These are phyloP conservation scores for Drosophila kanapiae DNA, from an alignment of 1,140 invertebrate genomes.

Conservation along the genomic window DNA sequence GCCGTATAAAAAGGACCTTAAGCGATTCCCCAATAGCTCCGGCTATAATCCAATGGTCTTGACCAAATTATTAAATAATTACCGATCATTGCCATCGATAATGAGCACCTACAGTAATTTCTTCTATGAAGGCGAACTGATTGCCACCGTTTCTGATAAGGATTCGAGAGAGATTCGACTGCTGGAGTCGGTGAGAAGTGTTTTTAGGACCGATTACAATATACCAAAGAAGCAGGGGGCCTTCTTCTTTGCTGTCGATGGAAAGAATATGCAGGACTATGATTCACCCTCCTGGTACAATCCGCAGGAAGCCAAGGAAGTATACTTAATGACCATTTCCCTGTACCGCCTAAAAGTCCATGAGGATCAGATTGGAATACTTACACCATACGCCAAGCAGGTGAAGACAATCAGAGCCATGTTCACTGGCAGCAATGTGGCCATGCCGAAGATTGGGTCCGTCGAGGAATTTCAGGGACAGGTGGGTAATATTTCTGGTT, in stretches of 20 bases:
- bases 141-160: slow-evolving; percentile 73
- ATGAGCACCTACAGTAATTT: slow-evolving; percentile 91
- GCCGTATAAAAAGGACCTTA: slow-evolving; percentile 89
- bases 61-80: slow-evolving; percentile 91
- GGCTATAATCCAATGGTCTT: slow-evolving; percentile 90
- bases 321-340: slow-evolving; percentile 86
- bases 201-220: slow-evolving; percentile 8
- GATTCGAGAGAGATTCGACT: slow-evolving; percentile 55
- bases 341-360: slow-evolving; percentile 89
- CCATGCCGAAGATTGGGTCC: slow-evolving; percentile 94
- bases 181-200: slow-evolving; percentile 30
- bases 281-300: slow-evolving; percentile 97
- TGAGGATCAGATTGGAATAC: slow-evolving; percentile 93
- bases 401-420: slow-evolving; percentile 86
- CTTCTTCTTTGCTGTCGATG: slow-evolving; percentile 93
- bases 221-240: slow-evolving; percentile 88
- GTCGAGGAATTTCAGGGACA: slow-evolving; percentile 98
- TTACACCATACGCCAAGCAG: slow-evolving; percentile 97
- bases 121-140: slow-evolving; percentile 90
- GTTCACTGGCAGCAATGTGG: slow-evolving; percentile 87
- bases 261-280: slow-evolving; percentile 89
- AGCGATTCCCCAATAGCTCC: slow-evolving; percentile 80
- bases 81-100: slow-evolving; percentile 92
- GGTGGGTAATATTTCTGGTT: slow-evolving; percentile 34
- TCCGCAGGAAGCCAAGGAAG: slow-evolving; percentile 91